Evolutionary conservation across 2,888 invertebrate genomes (phyloP).

Genomic region (Syrphus vitripennis): DNA sequence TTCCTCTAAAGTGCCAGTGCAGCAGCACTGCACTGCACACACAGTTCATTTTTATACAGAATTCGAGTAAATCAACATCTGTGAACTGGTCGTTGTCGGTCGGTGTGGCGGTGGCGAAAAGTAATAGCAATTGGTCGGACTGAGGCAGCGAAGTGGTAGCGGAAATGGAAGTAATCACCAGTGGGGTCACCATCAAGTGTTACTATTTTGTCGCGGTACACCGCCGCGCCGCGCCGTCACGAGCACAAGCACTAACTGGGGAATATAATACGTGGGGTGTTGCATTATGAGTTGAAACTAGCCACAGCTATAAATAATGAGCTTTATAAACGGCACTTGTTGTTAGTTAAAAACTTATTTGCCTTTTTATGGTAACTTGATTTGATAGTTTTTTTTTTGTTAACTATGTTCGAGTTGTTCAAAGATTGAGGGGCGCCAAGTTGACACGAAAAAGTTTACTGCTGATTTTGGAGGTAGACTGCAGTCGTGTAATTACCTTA

Average conservation of each 20-base stretch:
- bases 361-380: constrained; percentile 49
- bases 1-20: background rate
- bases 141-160: background rate
- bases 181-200: constrained; percentile 10
- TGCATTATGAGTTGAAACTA: background rate
- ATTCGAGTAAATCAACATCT: constrained; percentile 46
- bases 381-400: constrained; percentile 8
- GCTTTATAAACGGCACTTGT: constrained; percentile 57
- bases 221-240: no score
- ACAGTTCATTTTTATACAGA: background rate
- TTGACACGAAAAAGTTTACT: constrained; percentile 4
- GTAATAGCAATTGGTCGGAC: no score
- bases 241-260: background rate
- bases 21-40: background rate
- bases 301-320: constrained; percentile 26
- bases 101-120: background rate
- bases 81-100: background rate
- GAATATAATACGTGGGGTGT: constrained; percentile 10
- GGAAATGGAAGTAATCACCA: background rate
- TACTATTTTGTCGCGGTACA: background rate
- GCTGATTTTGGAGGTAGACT: background rate
- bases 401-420: background rate
- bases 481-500: background rate
- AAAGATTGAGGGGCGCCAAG: constrained; percentile 29
- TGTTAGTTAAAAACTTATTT: constrained; percentile 39